Evolutionary conservation across 2,113 vertebrate species (phyloP).

Genomic region (Podilymbus podiceps): DNA sequence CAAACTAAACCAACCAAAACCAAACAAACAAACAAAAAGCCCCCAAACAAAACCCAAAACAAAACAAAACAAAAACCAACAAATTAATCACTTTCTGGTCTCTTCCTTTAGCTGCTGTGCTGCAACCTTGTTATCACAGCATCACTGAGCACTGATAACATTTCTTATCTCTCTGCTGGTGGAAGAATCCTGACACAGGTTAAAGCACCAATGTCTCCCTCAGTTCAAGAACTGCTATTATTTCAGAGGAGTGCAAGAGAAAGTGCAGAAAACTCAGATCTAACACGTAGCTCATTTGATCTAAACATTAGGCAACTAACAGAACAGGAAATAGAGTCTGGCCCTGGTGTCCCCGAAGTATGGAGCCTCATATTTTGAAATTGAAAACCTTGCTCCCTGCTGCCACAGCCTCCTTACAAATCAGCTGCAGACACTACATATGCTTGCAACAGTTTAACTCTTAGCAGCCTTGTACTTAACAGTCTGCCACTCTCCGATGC

Average conservation of each 20-base stretch:
- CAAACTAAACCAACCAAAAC: neutral
- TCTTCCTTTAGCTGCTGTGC: neutral
- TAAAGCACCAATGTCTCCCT: neutral
- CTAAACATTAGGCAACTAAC: neutral
- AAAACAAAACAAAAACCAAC: neutral
- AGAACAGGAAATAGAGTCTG: neutral
- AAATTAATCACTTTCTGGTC: neutral
- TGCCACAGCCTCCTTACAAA: neutral
- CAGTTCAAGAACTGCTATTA: neutral
- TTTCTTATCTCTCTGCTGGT: neutral
- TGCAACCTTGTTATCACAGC: neutral
- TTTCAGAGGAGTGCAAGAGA: neutral
- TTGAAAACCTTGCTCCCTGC: neutral
- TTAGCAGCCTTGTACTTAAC: neutral
- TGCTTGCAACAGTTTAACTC: neutral
- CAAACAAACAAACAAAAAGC: no score
- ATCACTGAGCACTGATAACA: neutral
- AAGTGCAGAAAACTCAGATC: neutral
- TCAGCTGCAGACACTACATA: neutral
- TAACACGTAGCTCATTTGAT: neutral
- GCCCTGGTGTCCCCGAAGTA: neutral
- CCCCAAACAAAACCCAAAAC: neutral
- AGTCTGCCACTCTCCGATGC: neutral
- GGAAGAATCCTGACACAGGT: neutral
- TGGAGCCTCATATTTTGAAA: neutral